A percentile compares a stretch with the other conserved stretches of the same genome.
These are phyloP conservation scores for Papilio glaucus DNA, from an alignment of 1,140 invertebrate genomes.

Conservation along the genomic window DNA sequence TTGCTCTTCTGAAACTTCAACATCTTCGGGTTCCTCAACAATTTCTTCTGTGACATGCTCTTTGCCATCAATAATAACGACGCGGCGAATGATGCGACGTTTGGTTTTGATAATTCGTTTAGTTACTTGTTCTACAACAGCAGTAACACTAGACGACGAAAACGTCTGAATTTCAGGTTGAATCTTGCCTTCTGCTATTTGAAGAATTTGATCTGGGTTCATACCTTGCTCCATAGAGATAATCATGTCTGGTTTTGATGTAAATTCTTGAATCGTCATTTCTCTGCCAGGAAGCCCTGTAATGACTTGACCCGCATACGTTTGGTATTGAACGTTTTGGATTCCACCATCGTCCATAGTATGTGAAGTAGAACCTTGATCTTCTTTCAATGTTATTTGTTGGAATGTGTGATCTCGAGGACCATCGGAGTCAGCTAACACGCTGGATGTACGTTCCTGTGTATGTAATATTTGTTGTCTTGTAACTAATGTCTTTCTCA, in stretches of 20 bases:
- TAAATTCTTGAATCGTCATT: constrained; percentile 86
- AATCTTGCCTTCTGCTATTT: constrained; percentile 83
- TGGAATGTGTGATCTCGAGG: constrained; percentile 85
- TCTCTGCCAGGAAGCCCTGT: constrained; percentile 85
- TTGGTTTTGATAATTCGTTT: constrained; percentile 89
- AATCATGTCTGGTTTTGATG: constrained; percentile 84
- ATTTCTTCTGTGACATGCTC: constrained; percentile 92
- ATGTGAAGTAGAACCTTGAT: constrained; percentile 86
- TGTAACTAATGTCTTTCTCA: constrained; percentile 84
- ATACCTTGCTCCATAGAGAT: constrained; percentile 82
- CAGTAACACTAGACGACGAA: constrained; percentile 87
- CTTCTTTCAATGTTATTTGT: constrained; percentile 86
- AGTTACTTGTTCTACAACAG: constrained; percentile 91
- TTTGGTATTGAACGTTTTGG: constrained; percentile 85
- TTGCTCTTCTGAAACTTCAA: constrained; percentile 90
- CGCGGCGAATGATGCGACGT: constrained; percentile 88
- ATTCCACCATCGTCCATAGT: constrained; percentile 85
- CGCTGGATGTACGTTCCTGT: constrained; percentile 69
- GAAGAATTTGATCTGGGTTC: constrained; percentile 84
- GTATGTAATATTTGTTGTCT: constrained; percentile 82
- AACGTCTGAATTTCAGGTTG: constrained; percentile 73
- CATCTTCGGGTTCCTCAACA: constrained; percentile 91
- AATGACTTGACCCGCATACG: constrained; percentile 85
- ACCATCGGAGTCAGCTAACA: constrained; percentile 64
- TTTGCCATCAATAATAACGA: constrained; percentile 92